Evolutionary conservation across 2,113 vertebrate genomes (phyloP), one percentile per base, ranked within the genome.

Genomic region (Mesocricetus auratus): DNA sequence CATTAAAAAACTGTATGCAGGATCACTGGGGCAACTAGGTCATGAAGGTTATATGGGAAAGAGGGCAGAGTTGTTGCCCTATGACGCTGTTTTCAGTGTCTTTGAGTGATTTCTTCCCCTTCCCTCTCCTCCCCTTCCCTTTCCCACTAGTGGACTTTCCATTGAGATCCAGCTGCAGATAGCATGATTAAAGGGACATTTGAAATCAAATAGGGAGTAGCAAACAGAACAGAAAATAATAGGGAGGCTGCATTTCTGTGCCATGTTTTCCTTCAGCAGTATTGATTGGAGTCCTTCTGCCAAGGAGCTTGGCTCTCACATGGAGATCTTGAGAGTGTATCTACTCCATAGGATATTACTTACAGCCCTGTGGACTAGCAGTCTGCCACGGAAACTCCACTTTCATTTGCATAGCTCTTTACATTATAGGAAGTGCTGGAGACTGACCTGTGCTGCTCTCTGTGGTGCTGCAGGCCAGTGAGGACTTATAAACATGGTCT

Each of bases 321-420:
- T 6, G 86, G 96, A 81, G 36, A 56, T 90, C 81, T 71, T 33
- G 42, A 62, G 74, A 91, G n/a, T 73, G 15, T 78, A 89, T 90
- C 89, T 88, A 71, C 79, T 93, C 42, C 88, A 36, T 42, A 85
- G 69, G n/a, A 92, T 68, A 92, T 91, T 93, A 89, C 74, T 94
- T 91, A 66, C 88, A 90, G 83, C 88, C 85, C 62, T 45, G 81
- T 68, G 75, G 58, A 85, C 92, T 31, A 71, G 69, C 21, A 82
- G 94, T 60, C 86, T 64, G 64, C 82, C 77, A 74, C 66, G 90
- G 92, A 90, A 96, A 94, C 93, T 31, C 92, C 69, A 68, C 71
- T 94, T 73, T 89, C 91, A 92, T 95, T 94, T 92, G 86, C 24
- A 36, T 50, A 86, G 68, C 75, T 96, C 95, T 95, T 87, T 78